Base-by-base conservation (phyloP, 2,797 vertebrate species). In the Danionella dracula region DNA sequence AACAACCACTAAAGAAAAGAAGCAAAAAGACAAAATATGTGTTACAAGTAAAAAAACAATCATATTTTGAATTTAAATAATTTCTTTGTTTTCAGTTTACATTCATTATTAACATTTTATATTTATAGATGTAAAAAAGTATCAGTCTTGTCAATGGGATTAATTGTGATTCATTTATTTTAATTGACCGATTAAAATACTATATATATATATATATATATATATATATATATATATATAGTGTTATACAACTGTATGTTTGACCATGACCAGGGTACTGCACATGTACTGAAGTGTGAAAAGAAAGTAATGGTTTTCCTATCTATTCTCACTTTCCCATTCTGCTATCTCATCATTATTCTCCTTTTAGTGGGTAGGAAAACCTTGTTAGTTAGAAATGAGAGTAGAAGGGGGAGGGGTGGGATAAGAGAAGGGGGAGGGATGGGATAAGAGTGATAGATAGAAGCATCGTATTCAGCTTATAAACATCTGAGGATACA, bases 271-370 rank as follows among this genome's bases (percentile, higher is more conserved):
- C 17, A 1, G 76, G 78, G 84, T 77, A n/a, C 41, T 56, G 77
- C 79, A 80, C 78, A 79, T 79, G 79, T 81, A 75, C 74, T 70
- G 77, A 83, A 82, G 80, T 73, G 77, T 73, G 69, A 15, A 80
- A 50, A 82, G 74, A 83, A 78, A 85, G 62, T 73, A 75, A 87
- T 84, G 80, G 77, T 61, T 78, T 75, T 78, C 72, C 63, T 64
- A 66, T 51, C 34, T 55, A 59, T 79, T 73, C 48, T 64, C 45
- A 83, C 68, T 64, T 72, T 41, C 71, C 56, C 60, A 67, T 82
- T 83, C 76, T 84, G 82, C 86, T 85, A 83, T 79, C 86, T 87
- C 84, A 85, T 89, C 86, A 87, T 80, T 75, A 81, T 83, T 81
- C 84, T 76, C 77, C 77, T 76, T 53, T 45, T 70, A 82, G 80